Percentiles rank a stretch among this genome's conserved stretches.
phyloP scores from a whole-genome alignment of 2,888 invertebrate species.

The Cepaea hortensis region DNA sequence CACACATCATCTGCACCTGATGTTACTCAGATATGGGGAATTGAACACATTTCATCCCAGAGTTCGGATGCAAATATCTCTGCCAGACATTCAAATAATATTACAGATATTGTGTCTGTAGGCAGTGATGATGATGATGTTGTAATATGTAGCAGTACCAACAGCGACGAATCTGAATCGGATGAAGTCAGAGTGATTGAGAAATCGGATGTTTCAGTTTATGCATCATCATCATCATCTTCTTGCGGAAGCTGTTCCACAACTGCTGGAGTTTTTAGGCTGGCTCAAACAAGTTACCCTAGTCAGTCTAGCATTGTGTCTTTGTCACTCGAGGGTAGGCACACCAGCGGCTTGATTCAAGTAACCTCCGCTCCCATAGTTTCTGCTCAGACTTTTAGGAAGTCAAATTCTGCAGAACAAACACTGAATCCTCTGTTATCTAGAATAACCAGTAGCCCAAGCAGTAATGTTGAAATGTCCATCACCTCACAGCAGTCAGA shows the following conservation, averaged over 20 bases:
- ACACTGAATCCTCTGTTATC: neutral
- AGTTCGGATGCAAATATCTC: neutral
- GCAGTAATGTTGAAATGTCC: neutral
- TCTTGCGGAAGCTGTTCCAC: neutral
- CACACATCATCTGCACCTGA: neutral
- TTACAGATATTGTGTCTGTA: constrained; percentile 22
- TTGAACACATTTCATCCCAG: neutral
- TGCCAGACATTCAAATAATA: neutral
- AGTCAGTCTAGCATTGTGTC: neutral
- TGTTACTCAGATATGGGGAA: neutral
- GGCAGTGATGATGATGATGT: constrained; percentile 39
- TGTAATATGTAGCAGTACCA: constrained; percentile 35
- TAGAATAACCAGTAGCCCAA: neutral
- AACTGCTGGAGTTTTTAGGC: neutral
- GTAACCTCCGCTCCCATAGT: neutral
- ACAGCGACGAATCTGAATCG: constrained; percentile 19
- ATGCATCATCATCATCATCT: neutral
- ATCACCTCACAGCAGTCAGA: neutral
- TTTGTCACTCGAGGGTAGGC: neutral
- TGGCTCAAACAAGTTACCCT: neutral
- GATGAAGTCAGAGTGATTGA: constrained; percentile 28
- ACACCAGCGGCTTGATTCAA: neutral
- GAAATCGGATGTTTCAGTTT: neutral
- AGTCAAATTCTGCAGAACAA: neutral
- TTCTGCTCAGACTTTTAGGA: neutral